Percentiles rank a stretch among this genome's conserved stretches.
Conservation (phyloP, 2,888 invertebrate species). For the Lepidochitona cinerea region DNA sequence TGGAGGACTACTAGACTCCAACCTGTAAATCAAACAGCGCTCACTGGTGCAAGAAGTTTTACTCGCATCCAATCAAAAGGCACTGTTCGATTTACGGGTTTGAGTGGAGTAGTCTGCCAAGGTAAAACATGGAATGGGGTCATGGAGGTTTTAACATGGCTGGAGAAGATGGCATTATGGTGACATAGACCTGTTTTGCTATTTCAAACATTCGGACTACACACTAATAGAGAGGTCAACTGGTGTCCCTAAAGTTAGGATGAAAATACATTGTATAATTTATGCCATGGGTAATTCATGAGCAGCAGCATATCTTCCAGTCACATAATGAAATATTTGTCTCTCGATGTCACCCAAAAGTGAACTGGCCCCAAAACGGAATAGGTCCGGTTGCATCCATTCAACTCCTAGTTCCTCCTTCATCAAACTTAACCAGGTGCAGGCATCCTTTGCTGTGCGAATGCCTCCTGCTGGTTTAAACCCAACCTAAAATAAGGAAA, state of each 20-base stretch:
- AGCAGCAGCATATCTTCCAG: constrained; percentile 67
- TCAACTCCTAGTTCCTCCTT: constrained; percentile 87
- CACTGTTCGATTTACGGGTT: no score
- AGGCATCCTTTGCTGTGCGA: constrained; percentile 85
- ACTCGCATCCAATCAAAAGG: no score
- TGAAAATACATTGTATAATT: neutral
- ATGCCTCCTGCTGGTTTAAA: constrained; percentile 99
- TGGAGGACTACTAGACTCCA: no score
- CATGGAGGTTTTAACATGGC: no score
- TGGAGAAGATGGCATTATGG: no score
- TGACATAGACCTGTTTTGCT: no score
- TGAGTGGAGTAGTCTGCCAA: no score
- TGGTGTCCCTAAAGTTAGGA: neutral
- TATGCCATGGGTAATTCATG: constrained; percentile 69
- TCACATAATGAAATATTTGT: constrained; percentile 67
- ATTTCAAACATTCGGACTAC: no score
- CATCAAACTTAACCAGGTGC: constrained; percentile 88
- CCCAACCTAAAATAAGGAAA: constrained; percentile 80
- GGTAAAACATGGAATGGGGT: no score
- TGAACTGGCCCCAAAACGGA: constrained; percentile 96
- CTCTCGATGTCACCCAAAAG: constrained; percentile 84
- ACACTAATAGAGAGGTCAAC: no score
- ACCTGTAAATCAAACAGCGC: no score
- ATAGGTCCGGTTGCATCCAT: constrained; percentile 85
- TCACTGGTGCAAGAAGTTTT: no score